phyloP scores from a whole-genome alignment of 2,888 invertebrate genomes.

The Hemithea aestivaria region DNA sequence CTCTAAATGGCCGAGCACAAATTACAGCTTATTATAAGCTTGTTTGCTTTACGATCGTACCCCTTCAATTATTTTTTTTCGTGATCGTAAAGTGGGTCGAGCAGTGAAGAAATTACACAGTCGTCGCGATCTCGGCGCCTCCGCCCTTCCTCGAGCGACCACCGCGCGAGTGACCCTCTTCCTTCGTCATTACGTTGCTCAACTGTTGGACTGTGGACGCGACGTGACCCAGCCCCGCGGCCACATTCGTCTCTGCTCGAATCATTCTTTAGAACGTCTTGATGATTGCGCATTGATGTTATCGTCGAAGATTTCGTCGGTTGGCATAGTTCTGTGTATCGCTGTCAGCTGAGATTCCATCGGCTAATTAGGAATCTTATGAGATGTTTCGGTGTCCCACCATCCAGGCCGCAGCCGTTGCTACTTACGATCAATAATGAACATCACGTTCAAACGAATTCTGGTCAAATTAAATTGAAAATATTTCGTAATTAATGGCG shows the following conservation, averaged over 20 bases:
- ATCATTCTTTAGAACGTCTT: too few relatives aligned
- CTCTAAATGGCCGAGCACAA: conserved; percentile 78
- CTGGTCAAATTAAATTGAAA: conserved; percentile 43
- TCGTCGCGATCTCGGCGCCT: conserved; percentile 65
- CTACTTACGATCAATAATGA: conserved; percentile 52
- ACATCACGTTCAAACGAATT: conserved; percentile 48
- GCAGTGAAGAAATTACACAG: conserved; percentile 76
- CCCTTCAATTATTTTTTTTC: conserved; percentile 77
- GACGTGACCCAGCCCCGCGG: conserved; percentile 23
- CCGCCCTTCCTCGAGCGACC: conserved; percentile 48
- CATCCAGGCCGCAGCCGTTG: conserved; percentile 35
- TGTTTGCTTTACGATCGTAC: conserved; percentile 78
- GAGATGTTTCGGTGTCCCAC: conserved; percentile 26
- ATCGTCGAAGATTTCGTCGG: conserved; percentile 7
- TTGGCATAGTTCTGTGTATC: conserved; percentile 11
- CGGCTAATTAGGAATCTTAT: conserved; percentile 26
- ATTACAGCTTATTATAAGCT: conserved; percentile 80
- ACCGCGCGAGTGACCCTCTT: conserved; percentile 29
- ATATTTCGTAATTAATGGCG: conserved; percentile 59
- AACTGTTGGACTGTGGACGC: conserved; percentile 35
- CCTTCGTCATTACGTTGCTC: conserved; percentile 41
- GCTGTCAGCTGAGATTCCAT: conserved; percentile 10
- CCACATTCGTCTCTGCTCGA: conserved; percentile 2
- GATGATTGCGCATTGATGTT: conserved; percentile 2
- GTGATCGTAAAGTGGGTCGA: conserved; percentile 73